phyloP scores from a whole-genome alignment of 2,888 invertebrate species.

The Lasioglossum calceatum region DNA sequence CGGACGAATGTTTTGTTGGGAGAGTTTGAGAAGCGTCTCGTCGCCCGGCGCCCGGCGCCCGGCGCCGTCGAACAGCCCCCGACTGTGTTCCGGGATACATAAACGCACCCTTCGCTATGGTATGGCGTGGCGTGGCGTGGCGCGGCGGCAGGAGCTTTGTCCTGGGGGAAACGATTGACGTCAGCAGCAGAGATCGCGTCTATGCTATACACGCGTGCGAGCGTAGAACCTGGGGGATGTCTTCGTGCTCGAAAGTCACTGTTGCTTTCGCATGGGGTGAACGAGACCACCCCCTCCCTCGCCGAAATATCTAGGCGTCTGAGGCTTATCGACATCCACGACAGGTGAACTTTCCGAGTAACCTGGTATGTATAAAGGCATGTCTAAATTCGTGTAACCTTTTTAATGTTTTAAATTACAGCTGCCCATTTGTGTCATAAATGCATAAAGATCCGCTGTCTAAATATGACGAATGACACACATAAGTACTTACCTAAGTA shows the following conservation, averaged over 20 bases:
- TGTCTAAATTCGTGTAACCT: no score
- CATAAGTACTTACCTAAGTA: no score
- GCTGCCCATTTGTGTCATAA: no score
- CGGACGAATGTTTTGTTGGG: slow-evolving; percentile 49
- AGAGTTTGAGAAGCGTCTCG: slow-evolving; percentile 66
- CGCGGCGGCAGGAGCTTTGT: slow-evolving; percentile 54
- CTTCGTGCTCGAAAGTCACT: neutral
- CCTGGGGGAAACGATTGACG: slow-evolving; percentile 62
- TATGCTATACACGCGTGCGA: slow-evolving; percentile 31
- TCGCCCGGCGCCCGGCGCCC: slow-evolving; percentile 60
- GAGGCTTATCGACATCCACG: neutral
- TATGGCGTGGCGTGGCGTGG: neutral
- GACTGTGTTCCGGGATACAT: slow-evolving; percentile 36
- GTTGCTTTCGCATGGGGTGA: neutral
- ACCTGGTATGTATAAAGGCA: no score
- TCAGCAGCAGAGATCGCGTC: slow-evolving; percentile 62
- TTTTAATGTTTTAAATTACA: no score
- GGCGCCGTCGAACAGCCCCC: slow-evolving; percentile 54
- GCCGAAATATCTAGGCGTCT: neutral
- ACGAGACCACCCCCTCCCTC: neutral
- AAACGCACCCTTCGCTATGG: slow-evolving; percentile 55
- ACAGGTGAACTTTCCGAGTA: neutral
- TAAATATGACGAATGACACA: no score
- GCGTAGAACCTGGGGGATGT: neutral
- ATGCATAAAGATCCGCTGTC: no score